Evolutionary conservation across 2,113 vertebrate species (phyloP).

Genomic region (Cygnus buccinator): DNA sequence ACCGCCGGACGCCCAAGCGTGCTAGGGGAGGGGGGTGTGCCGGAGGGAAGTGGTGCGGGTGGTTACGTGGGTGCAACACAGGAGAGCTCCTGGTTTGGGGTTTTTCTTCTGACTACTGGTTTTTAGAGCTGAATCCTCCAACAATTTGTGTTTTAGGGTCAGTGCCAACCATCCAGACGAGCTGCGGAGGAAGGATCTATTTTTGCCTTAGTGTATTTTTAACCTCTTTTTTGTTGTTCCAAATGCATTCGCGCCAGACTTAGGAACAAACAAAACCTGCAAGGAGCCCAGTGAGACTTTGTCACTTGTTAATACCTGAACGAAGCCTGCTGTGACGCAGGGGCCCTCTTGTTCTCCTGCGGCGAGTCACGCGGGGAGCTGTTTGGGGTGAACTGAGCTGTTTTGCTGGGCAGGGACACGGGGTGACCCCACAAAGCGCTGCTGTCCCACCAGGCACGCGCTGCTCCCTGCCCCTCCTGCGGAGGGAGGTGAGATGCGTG

Average conservation of each 20-base stretch:
- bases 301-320: neutral
- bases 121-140: neutral
- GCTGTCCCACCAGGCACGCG: neutral
- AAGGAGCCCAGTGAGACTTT: neutral
- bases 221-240: constrained; percentile 32
- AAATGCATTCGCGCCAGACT: neutral
- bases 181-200: constrained; percentile 30
- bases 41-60: neutral
- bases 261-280: constrained; percentile 17
- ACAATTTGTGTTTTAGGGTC: neutral
- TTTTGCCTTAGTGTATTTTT: constrained; percentile 55
- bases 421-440: neutral
- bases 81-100: accelerated
- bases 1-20: too few species aligned
- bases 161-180: constrained; percentile 46
- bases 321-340: neutral
- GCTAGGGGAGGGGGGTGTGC: neutral
- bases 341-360: neutral
- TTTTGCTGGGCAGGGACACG: accelerated
- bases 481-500: accelerated
- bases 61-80: accelerated
- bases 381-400: neutral
- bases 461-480: neutral
- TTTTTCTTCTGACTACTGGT: neutral
- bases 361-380: neutral